phyloP scores from a whole-genome alignment of 2,113 vertebrate species.

The Serinus canaria region DNA sequence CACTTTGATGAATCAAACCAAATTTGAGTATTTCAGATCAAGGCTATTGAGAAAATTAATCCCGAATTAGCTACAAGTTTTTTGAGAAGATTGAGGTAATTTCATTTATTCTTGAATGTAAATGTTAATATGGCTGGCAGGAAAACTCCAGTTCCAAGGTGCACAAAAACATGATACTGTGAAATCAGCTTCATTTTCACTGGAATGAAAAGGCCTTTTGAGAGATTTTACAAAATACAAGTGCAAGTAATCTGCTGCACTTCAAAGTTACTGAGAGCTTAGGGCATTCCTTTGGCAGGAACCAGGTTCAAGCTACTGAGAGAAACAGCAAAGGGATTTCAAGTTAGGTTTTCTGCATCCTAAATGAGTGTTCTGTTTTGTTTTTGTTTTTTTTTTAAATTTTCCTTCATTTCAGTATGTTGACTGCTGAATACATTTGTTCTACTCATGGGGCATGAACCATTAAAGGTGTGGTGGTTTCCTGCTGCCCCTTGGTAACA shows the following conservation, averaged over 20 bases:
- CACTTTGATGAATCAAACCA: not conserved
- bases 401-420: not conserved
- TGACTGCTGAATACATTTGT: not conserved
- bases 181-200: slow-evolving; percentile 32
- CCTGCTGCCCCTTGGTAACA: not conserved
- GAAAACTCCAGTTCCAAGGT: not conserved
- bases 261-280: not conserved
- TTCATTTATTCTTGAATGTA: not conserved
- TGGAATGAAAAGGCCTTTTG: slow-evolving; percentile 13
- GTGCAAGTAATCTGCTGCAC: not conserved
- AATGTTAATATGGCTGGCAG: not conserved
- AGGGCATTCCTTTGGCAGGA: not conserved
- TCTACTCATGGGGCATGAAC: not conserved
- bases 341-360: not conserved
- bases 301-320: not conserved
- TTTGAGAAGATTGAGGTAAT: not conserved
- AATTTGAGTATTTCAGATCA: not conserved
- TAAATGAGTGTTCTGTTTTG: not conserved
- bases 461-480: not conserved
- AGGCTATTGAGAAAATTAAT: not conserved
- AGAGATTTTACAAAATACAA: slow-evolving; percentile 1
- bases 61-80: not conserved
- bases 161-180: not conserved
- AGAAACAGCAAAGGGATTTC: not conserved
- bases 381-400: not conserved